Evolutionary conservation across 2,113 vertebrate genomes (phyloP).

Genomic region (Todiramphus chloris): DNA sequence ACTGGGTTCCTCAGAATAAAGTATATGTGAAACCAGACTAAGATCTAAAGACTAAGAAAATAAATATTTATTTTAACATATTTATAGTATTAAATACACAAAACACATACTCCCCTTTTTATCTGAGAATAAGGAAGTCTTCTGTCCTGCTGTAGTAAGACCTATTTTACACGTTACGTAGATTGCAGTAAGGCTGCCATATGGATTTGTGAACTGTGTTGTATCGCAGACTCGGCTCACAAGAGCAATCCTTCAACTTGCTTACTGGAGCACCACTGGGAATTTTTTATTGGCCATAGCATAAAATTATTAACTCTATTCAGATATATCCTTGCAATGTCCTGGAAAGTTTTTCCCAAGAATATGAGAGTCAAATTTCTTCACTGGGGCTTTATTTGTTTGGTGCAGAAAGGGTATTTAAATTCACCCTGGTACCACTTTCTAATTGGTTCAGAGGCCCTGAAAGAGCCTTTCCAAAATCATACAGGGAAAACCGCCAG

Average conservation of each 20-base stretch:
- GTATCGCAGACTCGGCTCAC: not conserved
- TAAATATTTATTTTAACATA: not conserved
- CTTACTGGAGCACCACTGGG: not conserved
- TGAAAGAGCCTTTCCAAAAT: not conserved
- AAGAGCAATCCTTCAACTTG: not conserved
- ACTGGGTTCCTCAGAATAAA: not conserved
- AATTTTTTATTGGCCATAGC: not conserved
- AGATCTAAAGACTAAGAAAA: not conserved
- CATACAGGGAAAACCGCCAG: not conserved
- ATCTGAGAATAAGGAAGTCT: not conserved
- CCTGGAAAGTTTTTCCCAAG: not conserved
- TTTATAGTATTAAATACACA: not conserved
- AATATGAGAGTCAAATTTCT: not conserved
- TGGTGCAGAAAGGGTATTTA: not conserved
- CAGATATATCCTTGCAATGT: not conserved
- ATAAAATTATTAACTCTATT: not conserved
- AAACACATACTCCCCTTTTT: not conserved
- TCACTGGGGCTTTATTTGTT: rapidly evolving
- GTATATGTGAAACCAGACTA: not conserved
- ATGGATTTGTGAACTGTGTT: rapidly evolving
- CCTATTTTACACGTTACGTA: not conserved
- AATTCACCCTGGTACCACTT: not conserved
- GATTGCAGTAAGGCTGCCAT: not conserved
- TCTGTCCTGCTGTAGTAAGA: not conserved
- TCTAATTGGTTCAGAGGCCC: not conserved